Conservation (phyloP, 2,888 invertebrate species). For the Nemotelus pantherinus region DNA sequence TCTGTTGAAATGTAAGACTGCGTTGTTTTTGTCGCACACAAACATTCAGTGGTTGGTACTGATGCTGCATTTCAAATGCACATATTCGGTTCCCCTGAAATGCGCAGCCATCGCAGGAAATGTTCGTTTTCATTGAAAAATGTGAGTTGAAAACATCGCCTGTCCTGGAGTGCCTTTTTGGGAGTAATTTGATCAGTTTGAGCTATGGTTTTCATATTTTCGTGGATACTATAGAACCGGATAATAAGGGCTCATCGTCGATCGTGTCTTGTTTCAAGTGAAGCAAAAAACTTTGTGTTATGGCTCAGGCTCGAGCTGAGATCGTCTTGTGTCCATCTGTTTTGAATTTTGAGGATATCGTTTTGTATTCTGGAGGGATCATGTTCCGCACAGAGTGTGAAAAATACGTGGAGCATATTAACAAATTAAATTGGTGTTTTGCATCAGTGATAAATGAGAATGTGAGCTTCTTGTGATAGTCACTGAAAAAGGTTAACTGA, state of each 20-base stretch:
- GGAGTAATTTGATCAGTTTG: slow-evolving; percentile 32
- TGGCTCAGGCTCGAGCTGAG: background rate
- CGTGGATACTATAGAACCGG: slow-evolving; percentile 12
- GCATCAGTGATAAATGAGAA: too few species aligned
- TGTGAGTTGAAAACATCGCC: background rate
- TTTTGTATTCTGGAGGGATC: background rate
- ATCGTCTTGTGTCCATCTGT: slow-evolving; percentile 28
- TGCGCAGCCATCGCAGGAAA: background rate
- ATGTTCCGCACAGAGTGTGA: background rate
- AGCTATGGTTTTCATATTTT: slow-evolving; percentile 15
- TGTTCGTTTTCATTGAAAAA: background rate
- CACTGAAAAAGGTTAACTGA: too few species aligned
- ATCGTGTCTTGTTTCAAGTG: slow-evolving; percentile 28
- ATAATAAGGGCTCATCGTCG: slow-evolving; percentile 29
- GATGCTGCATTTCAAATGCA: too few species aligned
- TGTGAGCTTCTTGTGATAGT: too few species aligned
- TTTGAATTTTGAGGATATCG: background rate
- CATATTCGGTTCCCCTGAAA: too few species aligned
- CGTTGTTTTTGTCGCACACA: too few species aligned
- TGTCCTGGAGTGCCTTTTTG: background rate
- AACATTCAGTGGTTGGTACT: too few species aligned
- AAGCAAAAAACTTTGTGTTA: background rate
- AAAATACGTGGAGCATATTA: background rate
- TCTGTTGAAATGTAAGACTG: too few species aligned
- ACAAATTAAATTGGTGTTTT: too few species aligned